Evolutionary conservation across 2,888 invertebrate genomes (phyloP), one percentile per base, ranked within the genome.

Genomic region (Dryomyza anilis): DNA sequence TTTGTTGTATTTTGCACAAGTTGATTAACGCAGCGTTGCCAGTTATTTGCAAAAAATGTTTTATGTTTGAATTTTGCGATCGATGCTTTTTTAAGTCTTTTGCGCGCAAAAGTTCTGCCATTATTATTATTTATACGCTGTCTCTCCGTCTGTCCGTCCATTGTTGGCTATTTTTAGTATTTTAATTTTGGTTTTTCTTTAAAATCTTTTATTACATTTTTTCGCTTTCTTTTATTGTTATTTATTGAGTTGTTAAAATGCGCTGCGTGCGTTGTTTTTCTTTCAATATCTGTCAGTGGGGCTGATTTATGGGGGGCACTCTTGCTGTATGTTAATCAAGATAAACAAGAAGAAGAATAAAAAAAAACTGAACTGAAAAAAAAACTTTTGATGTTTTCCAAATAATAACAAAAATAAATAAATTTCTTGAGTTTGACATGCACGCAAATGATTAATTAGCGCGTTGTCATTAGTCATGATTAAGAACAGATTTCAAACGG

Each of bases 11-110:
- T n/a, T n/a, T n/a, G n/a, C n/a, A n/a, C n/a, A n/a, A 10, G 36
- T 61, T 53, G 43, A 53, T 6, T 43, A 39, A 50, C 39, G 27
- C 6, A 52, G 52, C 21, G 60, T 52, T 60, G 60, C 60, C 52
- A 52, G 30, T 39, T 60, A 52, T 36, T 60, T 59, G 29, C 6
- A 58, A 58, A 33, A 36, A 36, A 12, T 23, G 36, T 39, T 4
- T 36, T 56, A n/a, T 6, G 21, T 39, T 8, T 39, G 14, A 39
- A n/a, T n/a, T n/a, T n/a, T n/a, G n/a, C n/a, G n/a, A n/a, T n/a
- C n/a, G n/a, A n/a, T n/a, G n/a, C n/a, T n/a, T n/a, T n/a, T n/a
- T n/a, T n/a, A n/a, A n/a, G n/a, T 29, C 52, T 2, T 6, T 23
- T 19, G 23, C n/a, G 7, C 25, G 23, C 4, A 8, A 10, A 21